Evolutionary conservation across 2,113 vertebrate species (phyloP).

Genomic region (Hydropotes inermis): DNA sequence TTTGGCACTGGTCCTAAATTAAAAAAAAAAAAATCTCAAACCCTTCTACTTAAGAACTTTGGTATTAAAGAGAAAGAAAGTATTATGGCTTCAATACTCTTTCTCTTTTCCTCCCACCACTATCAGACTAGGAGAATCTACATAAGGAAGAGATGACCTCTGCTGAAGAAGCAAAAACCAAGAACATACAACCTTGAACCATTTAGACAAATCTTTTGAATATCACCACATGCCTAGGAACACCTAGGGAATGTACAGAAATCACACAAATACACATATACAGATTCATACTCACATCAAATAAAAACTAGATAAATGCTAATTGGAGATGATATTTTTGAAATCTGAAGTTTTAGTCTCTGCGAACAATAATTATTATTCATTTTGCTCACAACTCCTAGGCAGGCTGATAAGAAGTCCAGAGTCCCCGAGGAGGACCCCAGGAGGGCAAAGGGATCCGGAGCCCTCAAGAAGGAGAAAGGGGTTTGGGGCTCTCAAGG

Average conservation of each 20-base stretch:
- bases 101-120: not conserved
- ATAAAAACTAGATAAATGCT: not conserved
- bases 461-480: not conserved
- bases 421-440: fast-evolving
- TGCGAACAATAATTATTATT: not conserved
- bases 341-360: not conserved
- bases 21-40: not conserved
- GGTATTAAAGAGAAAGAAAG: not conserved
- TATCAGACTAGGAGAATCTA: not conserved
- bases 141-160: not conserved
- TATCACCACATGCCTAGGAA: not conserved
- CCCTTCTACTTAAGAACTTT: not conserved
- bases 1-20: not conserved
- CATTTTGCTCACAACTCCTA: not conserved
- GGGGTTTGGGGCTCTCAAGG: not conserved
- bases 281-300: not conserved
- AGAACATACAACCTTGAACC: not conserved
- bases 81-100: not conserved
- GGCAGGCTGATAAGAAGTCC: not conserved
- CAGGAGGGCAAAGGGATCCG: not conserved
- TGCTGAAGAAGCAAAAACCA: not conserved
- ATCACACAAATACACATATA: not conserved
- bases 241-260: not conserved
- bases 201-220: not conserved
- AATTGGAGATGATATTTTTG: not conserved